Evolutionary conservation across 64 coral and sea anemone species (phyloP).

Genomic region (Dendronephthya gigantea): DNA sequence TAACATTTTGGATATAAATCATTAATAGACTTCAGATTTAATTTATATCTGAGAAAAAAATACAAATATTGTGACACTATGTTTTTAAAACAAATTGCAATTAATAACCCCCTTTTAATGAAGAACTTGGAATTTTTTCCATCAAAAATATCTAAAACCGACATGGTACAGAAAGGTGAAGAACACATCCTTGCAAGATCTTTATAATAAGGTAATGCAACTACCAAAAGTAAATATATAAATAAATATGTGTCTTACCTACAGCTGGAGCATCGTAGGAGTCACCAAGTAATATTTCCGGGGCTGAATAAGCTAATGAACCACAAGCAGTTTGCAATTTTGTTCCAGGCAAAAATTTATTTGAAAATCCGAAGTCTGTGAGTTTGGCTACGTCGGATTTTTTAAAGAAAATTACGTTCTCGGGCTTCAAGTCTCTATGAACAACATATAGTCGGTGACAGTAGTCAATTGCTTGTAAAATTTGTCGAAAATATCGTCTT

Average conservation of each 20-base stretch:
- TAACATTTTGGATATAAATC: too few species aligned
- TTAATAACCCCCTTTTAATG: too few species aligned
- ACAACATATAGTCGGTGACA: constrained; percentile 94
- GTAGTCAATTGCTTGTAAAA: constrained; percentile 96
- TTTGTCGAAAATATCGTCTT: constrained; percentile 85
- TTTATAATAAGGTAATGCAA: not conserved
- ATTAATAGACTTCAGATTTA: too few species aligned
- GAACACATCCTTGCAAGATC: too few species aligned
- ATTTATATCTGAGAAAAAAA: too few species aligned
- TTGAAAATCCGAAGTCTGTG: constrained; percentile 96
- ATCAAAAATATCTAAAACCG: too few species aligned
- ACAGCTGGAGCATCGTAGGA: constrained; percentile 92
- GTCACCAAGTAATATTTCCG: constrained; percentile 90
- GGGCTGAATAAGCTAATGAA: constrained; percentile 90
- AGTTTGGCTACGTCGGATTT: constrained; percentile 92
- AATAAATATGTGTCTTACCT: constrained; percentile 52
- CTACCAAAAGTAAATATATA: not conserved
- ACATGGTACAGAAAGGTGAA: too few species aligned
- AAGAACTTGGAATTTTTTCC: too few species aligned
- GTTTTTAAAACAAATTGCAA: too few species aligned
- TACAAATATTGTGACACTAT: too few species aligned
- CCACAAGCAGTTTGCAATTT: constrained; percentile 93
- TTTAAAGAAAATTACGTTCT: constrained; percentile 99
- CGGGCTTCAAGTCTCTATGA: constrained; percentile 94
- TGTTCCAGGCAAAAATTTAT: constrained; percentile 85